Conservation (phyloP, 2,888 invertebrate species). For the Ochropleura leucogaster region DNA sequence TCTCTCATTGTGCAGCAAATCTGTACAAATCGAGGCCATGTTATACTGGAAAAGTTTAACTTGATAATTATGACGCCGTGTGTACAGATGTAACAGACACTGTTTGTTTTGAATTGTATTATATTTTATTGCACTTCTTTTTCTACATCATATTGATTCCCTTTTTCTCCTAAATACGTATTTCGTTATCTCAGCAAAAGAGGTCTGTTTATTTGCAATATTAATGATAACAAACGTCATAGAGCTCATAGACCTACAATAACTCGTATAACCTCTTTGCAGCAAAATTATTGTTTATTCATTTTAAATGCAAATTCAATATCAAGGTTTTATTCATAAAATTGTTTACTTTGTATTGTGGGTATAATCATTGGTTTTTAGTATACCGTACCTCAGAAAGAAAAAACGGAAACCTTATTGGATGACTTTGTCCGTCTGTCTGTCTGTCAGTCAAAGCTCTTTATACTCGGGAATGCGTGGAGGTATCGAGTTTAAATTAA, state of each 20-base stretch:
- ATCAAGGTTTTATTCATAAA: not conserved
- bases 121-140: not conserved
- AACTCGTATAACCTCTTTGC: slow-evolving; percentile 2
- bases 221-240: slow-evolving; percentile 12
- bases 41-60: not conserved
- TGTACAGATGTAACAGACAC: not conserved
- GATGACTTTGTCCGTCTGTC: too few relatives aligned
- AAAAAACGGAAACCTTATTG: too few relatives aligned
- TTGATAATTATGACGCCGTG: not conserved
- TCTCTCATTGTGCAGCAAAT: not conserved
- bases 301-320: slow-evolving; percentile 18
- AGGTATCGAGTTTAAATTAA: too few relatives aligned
- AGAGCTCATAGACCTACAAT: not conserved
- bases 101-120: slow-evolving; percentile 1
- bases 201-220: not conserved
- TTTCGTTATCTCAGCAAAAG: slow-evolving; percentile 14
- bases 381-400: too few relatives aligned
- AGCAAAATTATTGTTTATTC: not conserved
- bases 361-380: not conserved
- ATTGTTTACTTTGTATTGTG: not conserved
- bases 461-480: too few relatives aligned
- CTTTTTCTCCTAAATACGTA: not conserved
- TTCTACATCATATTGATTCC: not conserved
- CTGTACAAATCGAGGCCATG: not conserved
- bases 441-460: too few relatives aligned